Evolutionary conservation across 1,140 invertebrate genomes (phyloP).

Genomic region (Ganaspis sp.): DNA sequence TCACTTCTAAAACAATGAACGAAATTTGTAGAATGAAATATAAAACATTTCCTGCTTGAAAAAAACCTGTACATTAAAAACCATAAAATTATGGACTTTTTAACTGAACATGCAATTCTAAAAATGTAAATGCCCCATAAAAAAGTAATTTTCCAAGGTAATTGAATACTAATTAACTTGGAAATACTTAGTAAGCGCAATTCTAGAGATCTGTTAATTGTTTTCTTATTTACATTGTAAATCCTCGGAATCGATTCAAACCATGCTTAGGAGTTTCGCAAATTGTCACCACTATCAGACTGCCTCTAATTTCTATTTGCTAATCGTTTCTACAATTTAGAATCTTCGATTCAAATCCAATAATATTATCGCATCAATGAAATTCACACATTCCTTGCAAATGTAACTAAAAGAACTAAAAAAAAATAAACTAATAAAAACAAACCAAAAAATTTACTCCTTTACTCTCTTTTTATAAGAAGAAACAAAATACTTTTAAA

Average conservation of each 20-base stretch:
- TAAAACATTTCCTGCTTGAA: neutral
- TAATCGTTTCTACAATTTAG: neutral
- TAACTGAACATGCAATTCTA: neutral
- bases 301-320: neutral
- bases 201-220: neutral
- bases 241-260: neutral
- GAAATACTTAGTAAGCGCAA: neutral
- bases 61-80: neutral
- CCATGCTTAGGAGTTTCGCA: neutral
- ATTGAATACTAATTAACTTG: neutral
- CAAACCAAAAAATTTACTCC: neutral
- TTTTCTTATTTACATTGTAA: conserved; percentile 1
- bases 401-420: no score
- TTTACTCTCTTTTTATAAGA: no score
- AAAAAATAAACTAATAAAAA: no score
- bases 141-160: neutral
- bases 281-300: neutral
- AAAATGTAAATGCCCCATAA: neutral
- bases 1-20: no score
- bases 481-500: neutral
- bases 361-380: no score
- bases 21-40: no score
- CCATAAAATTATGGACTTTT: neutral
- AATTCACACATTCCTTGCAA: no score
- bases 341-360: neutral